Evolutionary conservation across 2,888 invertebrate genomes (phyloP).

Genomic region (Drosophila longiperda): DNA sequence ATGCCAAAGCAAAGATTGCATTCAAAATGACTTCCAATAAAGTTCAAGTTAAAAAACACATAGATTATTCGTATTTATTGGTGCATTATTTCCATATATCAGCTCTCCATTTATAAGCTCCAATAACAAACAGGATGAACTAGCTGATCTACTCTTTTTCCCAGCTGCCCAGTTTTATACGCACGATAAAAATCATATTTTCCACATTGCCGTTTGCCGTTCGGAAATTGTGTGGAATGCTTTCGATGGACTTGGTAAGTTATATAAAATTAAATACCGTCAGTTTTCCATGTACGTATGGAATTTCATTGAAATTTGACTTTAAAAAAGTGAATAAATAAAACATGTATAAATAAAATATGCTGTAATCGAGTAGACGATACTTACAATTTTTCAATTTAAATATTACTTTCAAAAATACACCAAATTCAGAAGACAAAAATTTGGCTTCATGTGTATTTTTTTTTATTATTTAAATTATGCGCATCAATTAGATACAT

Average conservation of each 20-base stretch:
- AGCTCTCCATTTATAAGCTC: not conserved
- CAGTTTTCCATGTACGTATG: constrained; percentile 7
- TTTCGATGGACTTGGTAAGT: constrained; percentile 25
- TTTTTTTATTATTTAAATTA: not conserved
- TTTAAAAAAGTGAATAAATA: not conserved
- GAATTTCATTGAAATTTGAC: constrained; percentile 6
- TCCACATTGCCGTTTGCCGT: constrained; percentile 20
- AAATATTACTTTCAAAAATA: not conserved
- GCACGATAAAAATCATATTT: constrained; percentile 18
- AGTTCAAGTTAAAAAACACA: too few relatives aligned
- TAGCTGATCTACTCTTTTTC: constrained; percentile 2
- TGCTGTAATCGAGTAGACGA: not conserved
- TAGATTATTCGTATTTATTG: not conserved
- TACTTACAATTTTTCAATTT: not conserved
- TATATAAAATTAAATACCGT: constrained; percentile 30
- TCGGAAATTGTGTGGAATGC: constrained; percentile 29
- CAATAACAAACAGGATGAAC: not conserved
- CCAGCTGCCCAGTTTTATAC: not conserved
- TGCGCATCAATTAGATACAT: not conserved
- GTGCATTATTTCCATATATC: not conserved
- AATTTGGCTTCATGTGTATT: not conserved
- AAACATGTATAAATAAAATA: not conserved
- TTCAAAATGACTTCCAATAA: not conserved
- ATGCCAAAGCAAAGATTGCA: not conserved
- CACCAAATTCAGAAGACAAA: not conserved